Evolutionary conservation across 2,113 vertebrate genomes (phyloP), one percentile per base, ranked within the genome.

Genomic region (Pelodiscus sinensis): DNA sequence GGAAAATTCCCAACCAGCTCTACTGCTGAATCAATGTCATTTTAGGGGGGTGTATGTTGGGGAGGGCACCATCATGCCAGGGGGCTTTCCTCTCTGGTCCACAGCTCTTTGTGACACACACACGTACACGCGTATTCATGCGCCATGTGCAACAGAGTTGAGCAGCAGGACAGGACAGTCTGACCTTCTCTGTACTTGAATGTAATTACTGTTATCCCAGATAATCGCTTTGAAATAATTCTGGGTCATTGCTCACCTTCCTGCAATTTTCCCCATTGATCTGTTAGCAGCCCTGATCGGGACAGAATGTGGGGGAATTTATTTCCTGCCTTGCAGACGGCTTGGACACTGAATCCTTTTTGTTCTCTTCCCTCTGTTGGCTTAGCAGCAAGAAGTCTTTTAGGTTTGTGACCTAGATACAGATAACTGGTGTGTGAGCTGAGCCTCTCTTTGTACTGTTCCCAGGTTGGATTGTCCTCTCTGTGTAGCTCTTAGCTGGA

Each of bases 181-280:
- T 95, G 94, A 97, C 95, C 97, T 96, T 97, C 96, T 94, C 88
- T 25, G 94, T 95, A 96, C 97, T 95, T 88, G 92, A 57, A 86
- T 5, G 1, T 96, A 92, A 97, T 97, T 92, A 91, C 94, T 58
- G 95, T 97, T 93, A 96, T 97, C 94, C 97, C 88, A 95, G 86
- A 71, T 90, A 94, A 95, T 95, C 73, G 1, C 94, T 94, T 25
- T 9, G 93, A 97, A 96, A 97, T 95, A 79, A 92, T 84, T 85
- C 19, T 9, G 58, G 62, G 85, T 93, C 95, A 50, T 94, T 82
- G 87, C 1, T 24, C 93, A 89, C 84, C 94, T 94, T 89, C 16
- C 13, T 57, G 91, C 94, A 77, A 77, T 85, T 90, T 93, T 51
- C 18, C 80, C 92, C 94, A 80, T 96, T 97, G 96, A 65, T 89